A percentile compares a stretch with the other conserved stretches of the same genome.
Conservation (phyloP, 1,140 invertebrate species). For the Tetraneura akinire region DNA sequence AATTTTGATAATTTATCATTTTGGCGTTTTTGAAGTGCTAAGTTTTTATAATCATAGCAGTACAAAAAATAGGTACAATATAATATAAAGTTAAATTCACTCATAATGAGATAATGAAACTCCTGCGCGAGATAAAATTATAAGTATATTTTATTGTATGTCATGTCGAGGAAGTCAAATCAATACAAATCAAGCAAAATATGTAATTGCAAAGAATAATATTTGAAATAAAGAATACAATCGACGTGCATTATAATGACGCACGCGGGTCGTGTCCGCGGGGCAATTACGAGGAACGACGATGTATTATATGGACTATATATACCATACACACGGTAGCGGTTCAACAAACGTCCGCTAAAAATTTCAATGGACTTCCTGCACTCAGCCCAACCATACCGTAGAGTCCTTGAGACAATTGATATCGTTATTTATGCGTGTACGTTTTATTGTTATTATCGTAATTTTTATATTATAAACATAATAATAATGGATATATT, state of each 20-base stretch:
- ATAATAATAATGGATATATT: background rate
- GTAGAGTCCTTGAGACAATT: constrained; percentile 10
- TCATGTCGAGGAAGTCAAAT: constrained; percentile 25
- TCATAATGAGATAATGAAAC: too few relatives aligned
- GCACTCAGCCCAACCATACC: background rate
- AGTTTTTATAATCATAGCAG: too few relatives aligned
- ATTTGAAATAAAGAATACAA: too few relatives aligned
- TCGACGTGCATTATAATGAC: too few relatives aligned
- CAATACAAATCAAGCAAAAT: background rate
- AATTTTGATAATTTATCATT: too few relatives aligned
- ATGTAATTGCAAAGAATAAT: background rate
- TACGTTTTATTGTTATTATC: constrained; percentile 1
- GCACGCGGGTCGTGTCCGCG: background rate
- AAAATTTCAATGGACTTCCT: constrained; percentile 37
- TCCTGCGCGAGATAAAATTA: too few relatives aligned
- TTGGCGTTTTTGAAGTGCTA: too few relatives aligned
- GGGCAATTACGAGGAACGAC: background rate
- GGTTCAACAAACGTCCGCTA: constrained; percentile 46
- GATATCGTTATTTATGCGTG: background rate
- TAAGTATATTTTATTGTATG: background rate
- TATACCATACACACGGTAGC: background rate
- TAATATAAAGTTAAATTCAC: too few relatives aligned
- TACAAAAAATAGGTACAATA: too few relatives aligned
- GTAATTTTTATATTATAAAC: background rate
- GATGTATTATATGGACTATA: background rate